Conservation (phyloP, 2,797 vertebrate genomes). For the Rhadinocentrus ornatus region DNA sequence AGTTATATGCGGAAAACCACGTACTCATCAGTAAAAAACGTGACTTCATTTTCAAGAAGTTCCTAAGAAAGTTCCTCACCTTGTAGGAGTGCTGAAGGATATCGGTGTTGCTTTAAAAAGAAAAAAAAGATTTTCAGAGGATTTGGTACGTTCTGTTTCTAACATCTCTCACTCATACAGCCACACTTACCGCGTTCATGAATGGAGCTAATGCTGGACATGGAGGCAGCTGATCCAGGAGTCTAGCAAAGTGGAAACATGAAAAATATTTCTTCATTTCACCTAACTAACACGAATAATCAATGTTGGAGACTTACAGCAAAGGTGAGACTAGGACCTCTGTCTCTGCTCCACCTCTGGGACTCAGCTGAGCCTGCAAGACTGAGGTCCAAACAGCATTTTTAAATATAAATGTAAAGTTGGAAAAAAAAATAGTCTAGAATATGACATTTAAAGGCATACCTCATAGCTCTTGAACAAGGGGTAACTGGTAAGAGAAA, state of each 20-base stretch:
- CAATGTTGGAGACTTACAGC: conserved; percentile 57
- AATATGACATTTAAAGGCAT: conserved; percentile 12
- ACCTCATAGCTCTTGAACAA: conserved; percentile 83
- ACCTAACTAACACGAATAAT: background rate
- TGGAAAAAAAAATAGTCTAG: background rate
- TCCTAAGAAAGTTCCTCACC: conserved; percentile 59
- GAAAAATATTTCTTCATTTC: background rate
- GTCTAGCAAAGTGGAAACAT: conserved; percentile 61
- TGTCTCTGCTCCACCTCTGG: conserved; percentile 68
- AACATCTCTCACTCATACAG: background rate
- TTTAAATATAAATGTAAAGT: background rate
- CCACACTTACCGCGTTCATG: conserved; percentile 76
- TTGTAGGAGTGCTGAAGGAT: conserved; percentile 62
- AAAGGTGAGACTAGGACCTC: conserved; percentile 51
- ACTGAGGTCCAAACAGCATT: conserved; percentile 50
- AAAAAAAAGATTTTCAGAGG: background rate
- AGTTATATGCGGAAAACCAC: background rate
- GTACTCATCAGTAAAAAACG: background rate
- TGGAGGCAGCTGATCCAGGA: conserved; percentile 70
- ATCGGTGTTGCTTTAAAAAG: conserved; percentile 73
- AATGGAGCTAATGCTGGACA: conserved; percentile 73
- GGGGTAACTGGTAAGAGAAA: conserved; percentile 81
- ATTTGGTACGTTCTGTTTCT: background rate
- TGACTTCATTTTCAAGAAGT: background rate
- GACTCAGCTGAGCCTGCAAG: conserved; percentile 65